phyloP scores from a whole-genome alignment of 2,113 vertebrate genomes.

The Lanius collurio region DNA sequence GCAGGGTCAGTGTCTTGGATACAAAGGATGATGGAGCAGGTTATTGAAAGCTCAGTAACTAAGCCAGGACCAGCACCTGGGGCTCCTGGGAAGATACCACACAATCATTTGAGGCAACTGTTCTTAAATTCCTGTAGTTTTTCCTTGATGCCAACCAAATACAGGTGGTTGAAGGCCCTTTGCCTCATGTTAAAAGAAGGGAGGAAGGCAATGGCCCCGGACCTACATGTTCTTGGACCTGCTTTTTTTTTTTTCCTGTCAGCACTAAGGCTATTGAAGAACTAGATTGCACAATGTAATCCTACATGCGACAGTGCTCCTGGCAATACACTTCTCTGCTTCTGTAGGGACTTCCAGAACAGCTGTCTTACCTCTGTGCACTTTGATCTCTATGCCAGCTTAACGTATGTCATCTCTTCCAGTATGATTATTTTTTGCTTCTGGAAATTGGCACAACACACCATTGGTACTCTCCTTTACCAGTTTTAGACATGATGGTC shows the following conservation, averaged over 20 bases:
- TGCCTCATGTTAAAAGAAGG: background rate
- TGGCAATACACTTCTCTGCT: background rate
- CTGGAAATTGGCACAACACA: background rate
- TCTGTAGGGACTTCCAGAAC: background rate
- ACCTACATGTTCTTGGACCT: background rate
- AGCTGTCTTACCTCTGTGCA: background rate
- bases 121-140: background rate
- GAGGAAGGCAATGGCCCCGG: background rate
- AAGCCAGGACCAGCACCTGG: background rate
- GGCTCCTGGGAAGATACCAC: background rate
- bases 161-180: background rate
- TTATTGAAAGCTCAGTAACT: background rate
- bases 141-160: background rate
- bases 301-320: background rate
- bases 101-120: background rate
- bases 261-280: background rate
- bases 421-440: background rate
- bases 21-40: background rate
- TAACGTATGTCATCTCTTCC: background rate
- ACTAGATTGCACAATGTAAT: background rate
- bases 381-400: background rate
- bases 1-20: background rate
- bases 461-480: background rate
- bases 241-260: background rate
- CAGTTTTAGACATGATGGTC: background rate